phyloP scores from a whole-genome alignment of 2,797 vertebrate genomes.

The Malurus leucopterus region DNA sequence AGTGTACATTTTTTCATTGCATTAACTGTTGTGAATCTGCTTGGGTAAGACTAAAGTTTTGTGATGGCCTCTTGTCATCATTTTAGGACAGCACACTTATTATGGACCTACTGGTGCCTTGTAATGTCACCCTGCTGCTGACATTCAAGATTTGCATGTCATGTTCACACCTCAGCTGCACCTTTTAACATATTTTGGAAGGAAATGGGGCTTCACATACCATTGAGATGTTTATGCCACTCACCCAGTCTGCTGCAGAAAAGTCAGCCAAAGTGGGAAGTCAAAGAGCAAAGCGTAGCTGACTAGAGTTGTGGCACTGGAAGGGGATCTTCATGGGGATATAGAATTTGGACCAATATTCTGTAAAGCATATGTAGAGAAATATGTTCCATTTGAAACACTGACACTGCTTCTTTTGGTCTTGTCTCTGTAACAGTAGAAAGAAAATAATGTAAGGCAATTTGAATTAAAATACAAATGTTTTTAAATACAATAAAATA shows the following conservation, averaged over 20 bases:
- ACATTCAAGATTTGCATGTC: neutral
- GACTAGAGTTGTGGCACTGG: neutral
- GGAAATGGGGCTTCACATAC: rapidly evolving
- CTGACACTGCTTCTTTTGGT: neutral
- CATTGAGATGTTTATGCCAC: rapidly evolving
- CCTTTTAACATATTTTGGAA: neutral
- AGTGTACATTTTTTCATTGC: neutral
- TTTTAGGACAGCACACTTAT: neutral
- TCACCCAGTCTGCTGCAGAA: neutral
- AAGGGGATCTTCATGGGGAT: neutral
- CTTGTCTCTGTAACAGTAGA: neutral
- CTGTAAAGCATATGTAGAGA: neutral
- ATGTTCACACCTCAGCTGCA: neutral
- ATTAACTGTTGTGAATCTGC: neutral
- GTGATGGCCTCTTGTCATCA: neutral
- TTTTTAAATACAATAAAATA: neutral
- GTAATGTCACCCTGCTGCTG: neutral
- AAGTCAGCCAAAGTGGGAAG: neutral
- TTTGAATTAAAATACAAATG: neutral
- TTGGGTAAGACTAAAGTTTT: neutral
- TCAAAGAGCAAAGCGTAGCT: neutral
- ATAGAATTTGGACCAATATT: neutral
- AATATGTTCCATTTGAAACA: neutral
- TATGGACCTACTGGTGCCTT: neutral
- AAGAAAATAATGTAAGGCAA: neutral